Conservation (phyloP, 2,797 vertebrate genomes). For the Microchirus variegatus region DNA sequence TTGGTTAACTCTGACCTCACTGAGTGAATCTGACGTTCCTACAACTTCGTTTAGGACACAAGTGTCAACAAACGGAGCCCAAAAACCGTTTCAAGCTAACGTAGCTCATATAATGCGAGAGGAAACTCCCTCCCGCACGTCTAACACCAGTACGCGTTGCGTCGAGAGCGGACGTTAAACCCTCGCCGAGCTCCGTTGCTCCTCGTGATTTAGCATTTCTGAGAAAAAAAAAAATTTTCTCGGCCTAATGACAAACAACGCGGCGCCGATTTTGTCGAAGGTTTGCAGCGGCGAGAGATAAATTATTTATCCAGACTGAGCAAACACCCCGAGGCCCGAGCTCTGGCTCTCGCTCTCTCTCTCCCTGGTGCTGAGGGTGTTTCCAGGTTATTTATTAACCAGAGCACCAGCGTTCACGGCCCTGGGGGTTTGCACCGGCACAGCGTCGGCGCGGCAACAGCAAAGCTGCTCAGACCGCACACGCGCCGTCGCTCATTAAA, state of each 20-base stretch:
- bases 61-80: too few species aligned
- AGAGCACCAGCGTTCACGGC: slow-evolving; percentile 26
- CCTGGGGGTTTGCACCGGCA: slow-evolving; percentile 37
- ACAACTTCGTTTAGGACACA: too few species aligned
- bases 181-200: background rate
- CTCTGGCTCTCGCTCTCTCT: background rate
- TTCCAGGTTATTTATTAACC: slow-evolving; percentile 53
- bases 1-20: too few species aligned
- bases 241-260: slow-evolving; percentile 18
- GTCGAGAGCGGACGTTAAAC: too few species aligned
- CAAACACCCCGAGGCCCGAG: slow-evolving; percentile 54
- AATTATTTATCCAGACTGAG: slow-evolving; percentile 56
- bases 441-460: slow-evolving; percentile 7
- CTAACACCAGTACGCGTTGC: too few species aligned
- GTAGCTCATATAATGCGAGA: too few species aligned
- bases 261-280: slow-evolving; percentile 13
- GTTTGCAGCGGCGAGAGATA: slow-evolving; percentile 25
- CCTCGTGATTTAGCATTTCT: slow-evolving; percentile 9
- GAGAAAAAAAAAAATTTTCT: slow-evolving; percentile 5
- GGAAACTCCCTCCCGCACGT: too few species aligned
- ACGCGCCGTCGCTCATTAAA: slow-evolving; percentile 1
- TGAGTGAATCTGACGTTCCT: too few species aligned
- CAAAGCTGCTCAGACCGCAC: background rate
- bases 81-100: too few species aligned
- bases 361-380: slow-evolving; percentile 11